Conservation (phyloP, 2,113 vertebrate genomes). For the Azemiops feae region DNA sequence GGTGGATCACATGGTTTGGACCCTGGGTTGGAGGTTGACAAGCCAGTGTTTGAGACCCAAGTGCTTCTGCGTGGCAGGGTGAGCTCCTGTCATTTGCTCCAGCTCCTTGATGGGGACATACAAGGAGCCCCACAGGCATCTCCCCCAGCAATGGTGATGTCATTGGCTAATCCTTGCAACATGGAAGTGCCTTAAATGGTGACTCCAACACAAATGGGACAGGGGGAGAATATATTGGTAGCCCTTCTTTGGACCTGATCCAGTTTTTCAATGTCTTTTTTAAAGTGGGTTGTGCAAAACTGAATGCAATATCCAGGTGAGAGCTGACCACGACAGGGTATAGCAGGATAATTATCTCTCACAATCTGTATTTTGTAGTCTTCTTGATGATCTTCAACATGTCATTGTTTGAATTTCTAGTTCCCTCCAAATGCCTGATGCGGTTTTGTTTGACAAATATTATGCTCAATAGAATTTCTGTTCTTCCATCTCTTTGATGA, state of each 20-base stretch:
- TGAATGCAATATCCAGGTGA: not conserved
- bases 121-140: too few species aligned
- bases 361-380: not conserved
- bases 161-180: too few species aligned
- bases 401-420: not conserved
- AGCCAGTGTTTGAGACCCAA: too few species aligned
- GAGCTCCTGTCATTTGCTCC: too few species aligned
- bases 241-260: not conserved
- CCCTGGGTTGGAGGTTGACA: too few species aligned
- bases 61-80: too few species aligned
- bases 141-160: too few species aligned
- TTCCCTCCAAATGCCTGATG: not conserved
- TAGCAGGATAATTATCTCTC: not conserved
- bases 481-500: conserved; percentile 3
- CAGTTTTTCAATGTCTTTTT: not conserved
- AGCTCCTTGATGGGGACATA: too few species aligned
- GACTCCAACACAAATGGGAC: too few species aligned
- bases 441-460: not conserved
- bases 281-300: not conserved
- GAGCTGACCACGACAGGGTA: not conserved
- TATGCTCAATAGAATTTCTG: not conserved
- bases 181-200: too few species aligned
- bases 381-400: not conserved
- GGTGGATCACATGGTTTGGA: too few species aligned
- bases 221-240: too few species aligned